Percentiles rank a stretch among this genome's conserved stretches.
Conservation (phyloP, 1,140 invertebrate species). For the Maconellicoccus hirsutus region DNA sequence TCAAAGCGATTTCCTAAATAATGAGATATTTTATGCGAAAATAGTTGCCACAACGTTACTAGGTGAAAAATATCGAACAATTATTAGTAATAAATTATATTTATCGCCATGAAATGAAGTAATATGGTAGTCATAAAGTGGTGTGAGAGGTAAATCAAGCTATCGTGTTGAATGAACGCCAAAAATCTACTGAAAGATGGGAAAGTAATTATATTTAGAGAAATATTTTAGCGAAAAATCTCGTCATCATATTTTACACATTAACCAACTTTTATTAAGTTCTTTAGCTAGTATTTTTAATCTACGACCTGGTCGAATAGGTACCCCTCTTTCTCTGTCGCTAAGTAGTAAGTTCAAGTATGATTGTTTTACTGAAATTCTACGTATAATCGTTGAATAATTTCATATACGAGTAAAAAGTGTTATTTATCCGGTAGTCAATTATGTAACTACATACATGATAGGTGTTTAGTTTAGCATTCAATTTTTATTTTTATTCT, state of each 20-base stretch:
- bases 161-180: not conserved
- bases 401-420: no score
- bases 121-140: not conserved
- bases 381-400: no score
- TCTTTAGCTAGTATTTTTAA: not conserved
- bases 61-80: constrained; percentile 18
- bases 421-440: no score
- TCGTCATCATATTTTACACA: constrained; percentile 4
- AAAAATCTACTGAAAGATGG: constrained; percentile 14
- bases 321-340: no score
- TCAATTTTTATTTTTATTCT: no score
- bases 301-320: not conserved
- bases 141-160: not conserved
- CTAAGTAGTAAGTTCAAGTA: no score
- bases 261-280: not conserved
- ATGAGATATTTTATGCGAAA: not conserved
- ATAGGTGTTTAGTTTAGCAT: no score
- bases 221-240: not conserved
- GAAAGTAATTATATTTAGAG: constrained; percentile 20
- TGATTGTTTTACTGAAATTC: no score
- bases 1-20: no score
- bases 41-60: not conserved
- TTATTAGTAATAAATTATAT: constrained; percentile 1
- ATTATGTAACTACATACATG: no score
- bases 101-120: not conserved